Base-by-base conservation (phyloP, 2,888 invertebrate species). In the Volucella zonaria region DNA sequence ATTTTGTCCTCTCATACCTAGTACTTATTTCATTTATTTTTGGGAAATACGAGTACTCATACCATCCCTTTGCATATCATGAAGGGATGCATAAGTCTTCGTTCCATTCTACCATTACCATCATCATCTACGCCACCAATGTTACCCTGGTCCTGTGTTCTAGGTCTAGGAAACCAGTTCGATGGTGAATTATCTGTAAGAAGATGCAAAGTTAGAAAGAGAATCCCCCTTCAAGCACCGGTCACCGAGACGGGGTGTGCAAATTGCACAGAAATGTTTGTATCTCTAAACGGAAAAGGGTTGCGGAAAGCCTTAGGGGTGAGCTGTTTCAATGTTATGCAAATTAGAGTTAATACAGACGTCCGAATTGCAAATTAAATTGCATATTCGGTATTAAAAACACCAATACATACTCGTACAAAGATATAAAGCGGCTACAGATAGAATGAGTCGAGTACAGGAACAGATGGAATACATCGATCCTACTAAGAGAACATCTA, bases 331-430 rank as follows among this genome's bases (percentile, higher is more conserved):
- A 88, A 88, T 88, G 88, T 88, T 88, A 88, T 88, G 88, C 87
- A 88, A 88, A 88, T 88, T 87, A 88, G 87, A 88, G 87, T 87
- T 88, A 88, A 88, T 88, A 87, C 88, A 88, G 87, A 88, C 88
- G 88, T 87, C 88, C 88, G 87, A 88, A 87, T 87, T 87, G 87
- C 87, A 88, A 88, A 88, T 88, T 87, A 88, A 88, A 88, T 88
- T 88, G 88, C 88, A 88, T 87, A 88, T 88, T 88, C 42, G 64
- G 79, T 83, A 75, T 83, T 83, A 83, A 83, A 76, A 80, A 75
- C 70, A 83, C 83, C 75, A 83, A 83, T 71, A 83, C 83, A 66
- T 11, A 49, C n/a, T 31, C 31, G 31, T 31, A 31, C 1, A 31
- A 31, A 6, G 31, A 31, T 31, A 31, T 6, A 31, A 31, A 31